These are phyloP conservation scores for Ciconia nigra DNA, from an alignment of 2,797 vertebrate genomes.

Conservation along the genomic window DNA sequence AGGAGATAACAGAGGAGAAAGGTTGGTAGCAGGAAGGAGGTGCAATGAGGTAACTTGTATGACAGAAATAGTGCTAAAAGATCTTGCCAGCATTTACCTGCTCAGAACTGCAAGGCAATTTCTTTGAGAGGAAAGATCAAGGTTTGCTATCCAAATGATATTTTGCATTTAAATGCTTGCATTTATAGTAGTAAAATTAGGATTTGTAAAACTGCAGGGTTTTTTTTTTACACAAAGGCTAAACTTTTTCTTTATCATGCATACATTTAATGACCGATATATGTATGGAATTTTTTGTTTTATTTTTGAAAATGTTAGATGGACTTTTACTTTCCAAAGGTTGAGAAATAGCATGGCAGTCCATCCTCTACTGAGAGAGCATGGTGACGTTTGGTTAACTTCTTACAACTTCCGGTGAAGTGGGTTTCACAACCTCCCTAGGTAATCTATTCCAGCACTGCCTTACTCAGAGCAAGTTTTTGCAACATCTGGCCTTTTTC, in stretches of 20 bases:
- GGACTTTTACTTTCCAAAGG: background rate
- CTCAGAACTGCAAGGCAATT: background rate
- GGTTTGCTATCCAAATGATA: background rate
- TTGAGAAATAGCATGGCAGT: background rate
- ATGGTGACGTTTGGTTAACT: accelerated
- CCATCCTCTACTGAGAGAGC: background rate
- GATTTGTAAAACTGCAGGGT: background rate
- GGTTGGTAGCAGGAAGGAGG: background rate
- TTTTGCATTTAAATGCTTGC: background rate
- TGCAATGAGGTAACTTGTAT: background rate
- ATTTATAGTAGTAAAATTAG: background rate
- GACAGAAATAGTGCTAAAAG: background rate
- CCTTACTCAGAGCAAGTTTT: background rate
- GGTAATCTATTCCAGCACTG: background rate
- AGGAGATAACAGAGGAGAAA: background rate
- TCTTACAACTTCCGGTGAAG: background rate
- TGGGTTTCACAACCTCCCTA: background rate
- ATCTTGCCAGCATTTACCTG: background rate
- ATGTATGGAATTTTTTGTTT: background rate
- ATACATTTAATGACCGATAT: background rate
- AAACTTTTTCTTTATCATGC: background rate
- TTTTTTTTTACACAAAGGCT: background rate
- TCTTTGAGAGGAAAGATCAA: background rate
- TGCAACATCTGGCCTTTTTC: background rate
- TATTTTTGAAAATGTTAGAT: background rate